Evolutionary conservation across 2,113 vertebrate species (phyloP), one percentile per base, ranked within the genome.

Genomic region (Hypocryptadius cinnamomeus): DNA sequence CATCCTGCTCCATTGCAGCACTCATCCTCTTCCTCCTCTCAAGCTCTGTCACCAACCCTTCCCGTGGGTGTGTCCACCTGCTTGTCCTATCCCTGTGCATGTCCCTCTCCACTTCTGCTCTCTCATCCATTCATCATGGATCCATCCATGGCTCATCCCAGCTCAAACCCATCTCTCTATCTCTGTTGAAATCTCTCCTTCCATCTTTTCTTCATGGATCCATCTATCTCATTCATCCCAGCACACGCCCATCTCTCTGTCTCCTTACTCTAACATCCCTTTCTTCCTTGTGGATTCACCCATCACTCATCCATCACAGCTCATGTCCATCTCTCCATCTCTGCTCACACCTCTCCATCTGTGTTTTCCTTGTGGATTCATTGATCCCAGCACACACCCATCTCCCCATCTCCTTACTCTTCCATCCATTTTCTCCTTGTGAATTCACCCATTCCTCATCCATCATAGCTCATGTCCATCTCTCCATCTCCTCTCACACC

Each of bases 41-140:
- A 9, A 20, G 23, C 33, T 72, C 53, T 0, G 0, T 54, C 54
- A 48, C 27, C 57, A 82, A 2, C 45, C 11, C 19, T 19, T 72
- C 47, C 61, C 0, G 0, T 40, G 31, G 25, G 20, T 66, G 56
- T 22, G 9, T 66, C 69, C 64, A 24, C 42, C 25, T 3, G 0
- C 30, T 51, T 56, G 45, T 73, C 16, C 82, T 47, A 22, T 59
- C 30, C 37, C 44, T n/a, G 28, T 57, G n/a, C n/a, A 4, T 19
- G 7, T 39, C 14, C 10, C 5, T n/a, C 27, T 61, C 57, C n/a
- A 6, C 20, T 51, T 53, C 79, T 79, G 47, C 23, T 51, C 53
- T 42, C 21, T 47, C 9, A 20, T 85, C 53, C 16, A 19, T 71
- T n/a, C n/a, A n/a, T n/a, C n/a, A n/a, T n/a, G n/a, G n/a, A n/a